phyloP scores from a whole-genome alignment of 2,797 vertebrate genomes.

The Pangasius mekongensis region DNA sequence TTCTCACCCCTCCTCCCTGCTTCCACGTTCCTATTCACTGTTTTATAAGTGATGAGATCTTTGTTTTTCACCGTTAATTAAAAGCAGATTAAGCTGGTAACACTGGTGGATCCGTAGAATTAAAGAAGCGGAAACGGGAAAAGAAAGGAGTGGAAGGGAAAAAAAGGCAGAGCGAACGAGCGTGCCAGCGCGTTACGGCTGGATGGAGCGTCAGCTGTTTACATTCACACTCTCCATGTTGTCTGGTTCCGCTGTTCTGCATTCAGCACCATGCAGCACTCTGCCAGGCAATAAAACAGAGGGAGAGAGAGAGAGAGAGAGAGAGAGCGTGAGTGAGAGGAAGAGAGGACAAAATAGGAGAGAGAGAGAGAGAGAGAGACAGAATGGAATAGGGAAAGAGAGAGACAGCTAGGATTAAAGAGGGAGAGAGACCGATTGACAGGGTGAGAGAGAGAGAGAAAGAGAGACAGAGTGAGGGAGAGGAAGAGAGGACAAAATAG shows the following conservation, averaged over 20 bases:
- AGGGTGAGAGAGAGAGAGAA: too few relatives aligned
- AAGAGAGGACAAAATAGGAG: neutral
- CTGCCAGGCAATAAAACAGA: conserved; percentile 17
- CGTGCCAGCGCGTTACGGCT: conserved; percentile 34
- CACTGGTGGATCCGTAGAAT: conserved; percentile 44
- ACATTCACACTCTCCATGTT: conserved; percentile 43
- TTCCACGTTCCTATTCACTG: neutral
- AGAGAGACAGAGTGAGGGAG: neutral
- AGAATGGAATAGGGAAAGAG: too few relatives aligned
- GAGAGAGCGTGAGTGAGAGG: conserved; percentile 18
- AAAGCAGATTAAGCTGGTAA: conserved; percentile 62
- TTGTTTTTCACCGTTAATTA: conserved; percentile 59
- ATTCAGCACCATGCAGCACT: conserved; percentile 30
- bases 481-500: neutral
- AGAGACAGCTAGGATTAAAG: too few relatives aligned
- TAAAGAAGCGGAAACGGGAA: conserved; percentile 13
- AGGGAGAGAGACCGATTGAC: neutral
- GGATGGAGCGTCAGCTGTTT: conserved; percentile 42
- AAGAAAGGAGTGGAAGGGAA: neutral
- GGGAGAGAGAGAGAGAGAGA: conserved; percentile 9
- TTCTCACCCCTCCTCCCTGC: neutral
- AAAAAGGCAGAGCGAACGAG: neutral
- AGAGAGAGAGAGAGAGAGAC: neutral
- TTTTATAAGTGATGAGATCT: conserved; percentile 51
- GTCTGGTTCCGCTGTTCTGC: conserved; percentile 22